Conservation (phyloP, 2,888 invertebrate species). For the Patella depressa region DNA sequence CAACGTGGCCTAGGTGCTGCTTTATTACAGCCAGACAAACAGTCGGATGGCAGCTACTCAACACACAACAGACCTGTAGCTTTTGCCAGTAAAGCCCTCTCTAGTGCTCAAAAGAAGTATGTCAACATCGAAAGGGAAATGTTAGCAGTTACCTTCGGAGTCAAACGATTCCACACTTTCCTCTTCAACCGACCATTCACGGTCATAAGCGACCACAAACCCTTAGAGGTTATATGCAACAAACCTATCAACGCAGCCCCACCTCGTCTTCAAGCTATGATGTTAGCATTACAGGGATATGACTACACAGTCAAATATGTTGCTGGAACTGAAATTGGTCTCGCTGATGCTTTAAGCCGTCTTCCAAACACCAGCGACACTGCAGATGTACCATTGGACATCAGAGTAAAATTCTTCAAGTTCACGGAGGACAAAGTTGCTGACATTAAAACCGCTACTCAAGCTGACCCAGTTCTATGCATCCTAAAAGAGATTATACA, state of each 20-base stretch:
- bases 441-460: neutral
- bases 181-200: neutral
- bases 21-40: neutral
- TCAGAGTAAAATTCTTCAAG: neutral
- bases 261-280: neutral
- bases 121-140: neutral
- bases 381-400: neutral
- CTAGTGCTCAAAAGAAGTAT: neutral
- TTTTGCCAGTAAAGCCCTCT: neutral
- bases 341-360: neutral
- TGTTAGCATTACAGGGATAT: neutral
- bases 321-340: neutral
- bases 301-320: slow-evolving; percentile 4
- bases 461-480: neutral
- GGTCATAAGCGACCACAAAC: neutral
- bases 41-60: neutral
- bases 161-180: neutral
- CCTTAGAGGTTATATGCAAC: neutral
- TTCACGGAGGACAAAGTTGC: neutral
- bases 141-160: neutral
- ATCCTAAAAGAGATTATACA: neutral
- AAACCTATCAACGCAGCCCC: neutral
- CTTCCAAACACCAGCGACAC: neutral
- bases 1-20: neutral
- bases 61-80: neutral